A percentile compares a stretch with the other conserved stretches of the same genome.
Evolutionary conservation across 2,797 vertebrate genomes (phyloP).

Genomic region (Ctenosaura bakeri): DNA sequence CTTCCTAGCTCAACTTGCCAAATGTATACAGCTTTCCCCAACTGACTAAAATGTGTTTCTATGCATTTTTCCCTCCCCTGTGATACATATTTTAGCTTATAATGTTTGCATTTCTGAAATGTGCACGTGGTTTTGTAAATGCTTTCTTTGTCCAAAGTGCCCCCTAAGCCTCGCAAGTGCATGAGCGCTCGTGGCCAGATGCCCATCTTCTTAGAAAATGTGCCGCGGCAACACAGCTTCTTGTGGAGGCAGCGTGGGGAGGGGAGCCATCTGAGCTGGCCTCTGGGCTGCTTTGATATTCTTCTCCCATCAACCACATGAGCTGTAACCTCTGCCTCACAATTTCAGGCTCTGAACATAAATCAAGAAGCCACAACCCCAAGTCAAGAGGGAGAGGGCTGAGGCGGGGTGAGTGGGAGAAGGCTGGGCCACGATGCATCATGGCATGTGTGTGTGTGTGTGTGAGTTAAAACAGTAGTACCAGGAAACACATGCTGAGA

Average conservation of each 20-base stretch:
- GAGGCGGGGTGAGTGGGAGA: rapidly evolving
- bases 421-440: no score
- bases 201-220: background rate
- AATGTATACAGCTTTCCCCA: no score
- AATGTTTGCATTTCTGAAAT: no score
- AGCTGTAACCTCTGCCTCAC: background rate
- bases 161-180: background rate
- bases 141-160: background rate
- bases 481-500: background rate
- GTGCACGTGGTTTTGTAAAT: no score
- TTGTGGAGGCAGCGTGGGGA: no score
- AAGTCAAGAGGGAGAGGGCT: background rate
- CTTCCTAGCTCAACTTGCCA: no score
- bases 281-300: background rate
- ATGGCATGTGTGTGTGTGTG: background rate
- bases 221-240: background rate
- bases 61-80: no score
- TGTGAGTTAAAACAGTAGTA: background rate
- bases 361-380: background rate
- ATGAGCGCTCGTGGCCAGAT: no score
- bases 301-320: background rate
- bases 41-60: no score
- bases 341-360: background rate
- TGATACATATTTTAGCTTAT: no score
- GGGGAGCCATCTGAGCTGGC: no score